A percentile compares a stretch with the other conserved stretches of the same genome.
These are phyloP conservation scores for Callocephalon fimbriatum DNA, from an alignment of 2,113 vertebrate genomes.

Conservation along the genomic window DNA sequence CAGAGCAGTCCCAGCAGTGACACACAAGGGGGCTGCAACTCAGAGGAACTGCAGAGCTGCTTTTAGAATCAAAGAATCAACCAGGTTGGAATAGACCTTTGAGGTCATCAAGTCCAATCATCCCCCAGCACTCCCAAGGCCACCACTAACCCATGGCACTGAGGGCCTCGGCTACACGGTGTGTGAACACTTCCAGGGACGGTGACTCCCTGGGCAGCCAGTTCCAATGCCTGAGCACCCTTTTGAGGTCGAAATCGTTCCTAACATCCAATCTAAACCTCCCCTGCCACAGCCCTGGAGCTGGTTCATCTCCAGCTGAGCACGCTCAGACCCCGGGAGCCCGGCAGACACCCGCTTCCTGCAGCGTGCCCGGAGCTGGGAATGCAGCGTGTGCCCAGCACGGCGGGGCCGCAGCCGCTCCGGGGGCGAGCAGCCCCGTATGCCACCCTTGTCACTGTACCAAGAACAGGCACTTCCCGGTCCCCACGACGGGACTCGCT, in stretches of 20 bases:
- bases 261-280: background rate
- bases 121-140: background rate
- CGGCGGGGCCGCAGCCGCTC: background rate
- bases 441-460: background rate
- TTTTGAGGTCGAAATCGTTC: background rate
- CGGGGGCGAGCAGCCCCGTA: background rate
- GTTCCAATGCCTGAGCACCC: background rate
- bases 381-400: background rate
- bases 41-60: background rate
- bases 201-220: background rate
- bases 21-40: fast-evolving
- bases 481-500: background rate
- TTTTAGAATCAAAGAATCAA: background rate
- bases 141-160: background rate
- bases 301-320: fast-evolving
- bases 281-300: fast-evolving
- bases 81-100: background rate
- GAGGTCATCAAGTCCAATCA: background rate
- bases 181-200: background rate
- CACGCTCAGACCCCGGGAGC: fast-evolving
- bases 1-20: background rate
- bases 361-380: background rate
- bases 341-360: background rate
- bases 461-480: background rate
- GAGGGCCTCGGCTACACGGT: background rate